Conservation (phyloP, 2,113 vertebrate genomes). For the Phycodurus eques region DNA sequence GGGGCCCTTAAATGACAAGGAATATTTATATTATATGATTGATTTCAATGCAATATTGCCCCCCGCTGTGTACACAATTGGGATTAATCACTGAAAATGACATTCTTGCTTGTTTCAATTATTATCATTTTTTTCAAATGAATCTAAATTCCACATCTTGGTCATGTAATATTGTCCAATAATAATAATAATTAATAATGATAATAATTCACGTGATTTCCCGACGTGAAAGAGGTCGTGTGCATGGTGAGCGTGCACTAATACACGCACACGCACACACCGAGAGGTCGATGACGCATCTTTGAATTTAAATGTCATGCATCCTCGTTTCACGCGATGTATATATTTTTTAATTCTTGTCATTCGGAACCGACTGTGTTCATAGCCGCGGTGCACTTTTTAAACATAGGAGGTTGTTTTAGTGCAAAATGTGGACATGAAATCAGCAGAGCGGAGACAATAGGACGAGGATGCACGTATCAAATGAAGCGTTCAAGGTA, state of each 20-base stretch:
- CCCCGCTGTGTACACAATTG: background rate
- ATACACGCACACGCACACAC: slow-evolving; percentile 17
- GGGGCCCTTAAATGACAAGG: background rate
- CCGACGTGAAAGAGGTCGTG: slow-evolving; percentile 67
- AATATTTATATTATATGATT: background rate
- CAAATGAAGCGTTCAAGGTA: background rate
- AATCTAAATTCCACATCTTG: background rate
- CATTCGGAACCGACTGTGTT: background rate
- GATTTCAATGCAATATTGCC: background rate
- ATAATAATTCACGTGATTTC: slow-evolving; percentile 43
- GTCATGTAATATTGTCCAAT: no score
- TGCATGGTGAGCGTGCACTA: slow-evolving; percentile 66
- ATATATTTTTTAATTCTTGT: background rate
- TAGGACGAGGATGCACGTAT: slow-evolving; percentile 28
- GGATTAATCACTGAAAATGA: background rate
- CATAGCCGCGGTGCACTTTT: background rate
- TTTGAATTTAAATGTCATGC: slow-evolving; percentile 1
- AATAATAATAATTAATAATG: background rate
- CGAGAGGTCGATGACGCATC: slow-evolving; percentile 3
- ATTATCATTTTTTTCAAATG: background rate
- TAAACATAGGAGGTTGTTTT: background rate
- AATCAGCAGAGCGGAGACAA: slow-evolving; percentile 48
- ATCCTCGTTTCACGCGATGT: background rate
- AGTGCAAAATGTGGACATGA: slow-evolving; percentile 4
- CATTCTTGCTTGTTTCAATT: background rate